phyloP scores from a whole-genome alignment of 2,113 vertebrate genomes.

The Romanogobio albipinnatus region DNA sequence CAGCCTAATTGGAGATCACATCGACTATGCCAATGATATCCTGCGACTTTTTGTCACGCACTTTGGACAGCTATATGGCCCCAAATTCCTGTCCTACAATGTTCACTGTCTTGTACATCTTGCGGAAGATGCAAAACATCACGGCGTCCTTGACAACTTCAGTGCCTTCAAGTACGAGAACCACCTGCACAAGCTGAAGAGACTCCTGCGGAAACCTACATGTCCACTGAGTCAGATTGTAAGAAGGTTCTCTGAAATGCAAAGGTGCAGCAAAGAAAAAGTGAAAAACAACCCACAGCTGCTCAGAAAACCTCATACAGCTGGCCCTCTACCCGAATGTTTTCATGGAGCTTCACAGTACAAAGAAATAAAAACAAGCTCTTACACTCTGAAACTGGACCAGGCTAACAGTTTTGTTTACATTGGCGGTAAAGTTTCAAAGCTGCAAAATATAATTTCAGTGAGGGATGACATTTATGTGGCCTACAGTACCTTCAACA shows the following conservation, averaged over 20 bases:
- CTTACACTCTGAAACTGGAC: not conserved
- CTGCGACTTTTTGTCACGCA: conserved; percentile 1
- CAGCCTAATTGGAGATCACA: not conserved
- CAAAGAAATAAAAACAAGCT: not conserved
- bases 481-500: no score
- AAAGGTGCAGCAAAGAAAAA: not conserved
- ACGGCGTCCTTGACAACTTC: not conserved
- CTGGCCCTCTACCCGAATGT: not conserved
- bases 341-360: not conserved
- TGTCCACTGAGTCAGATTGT: conserved; percentile 14
- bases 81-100: not conserved
- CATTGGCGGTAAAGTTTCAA: no score
- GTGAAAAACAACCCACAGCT: not conserved
- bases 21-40: not conserved
- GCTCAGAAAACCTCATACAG: not conserved
- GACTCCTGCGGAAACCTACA: not conserved
- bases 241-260: conserved; percentile 19
- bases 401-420: not conserved
- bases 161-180: conserved; percentile 4
- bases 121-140: conserved; percentile 1
- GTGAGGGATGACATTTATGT: no score
- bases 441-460: no score
- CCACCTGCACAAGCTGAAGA: conserved; percentile 1
- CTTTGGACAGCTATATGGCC: conserved; percentile 15
- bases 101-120: conserved; percentile 13